phyloP scores from a whole-genome alignment of 2,888 invertebrate species.

The Teleogryllus oceanicus region DNA sequence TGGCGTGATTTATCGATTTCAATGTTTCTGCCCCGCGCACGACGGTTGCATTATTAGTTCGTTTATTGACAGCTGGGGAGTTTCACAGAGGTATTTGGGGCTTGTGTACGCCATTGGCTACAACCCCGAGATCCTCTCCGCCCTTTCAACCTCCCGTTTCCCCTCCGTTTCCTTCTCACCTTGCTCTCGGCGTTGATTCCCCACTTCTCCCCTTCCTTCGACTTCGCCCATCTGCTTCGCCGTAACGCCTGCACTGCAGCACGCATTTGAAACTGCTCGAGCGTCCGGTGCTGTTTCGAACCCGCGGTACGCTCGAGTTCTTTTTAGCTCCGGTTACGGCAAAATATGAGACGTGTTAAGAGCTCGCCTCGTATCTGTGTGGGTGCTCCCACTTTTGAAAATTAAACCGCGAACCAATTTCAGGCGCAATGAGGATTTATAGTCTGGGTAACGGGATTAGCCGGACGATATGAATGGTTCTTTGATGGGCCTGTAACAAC shows the following conservation, averaged over 20 bases:
- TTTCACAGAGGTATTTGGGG: neutral
- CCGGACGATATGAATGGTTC: neutral
- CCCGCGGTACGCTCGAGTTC: neutral
- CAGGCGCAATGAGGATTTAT: neutral
- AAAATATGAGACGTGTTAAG: neutral
- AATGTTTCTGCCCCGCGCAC: neutral
- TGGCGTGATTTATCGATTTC: neutral
- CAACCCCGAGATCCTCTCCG: neutral
- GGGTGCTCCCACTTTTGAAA: neutral
- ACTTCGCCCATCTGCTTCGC: neutral
- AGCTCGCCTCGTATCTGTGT: neutral
- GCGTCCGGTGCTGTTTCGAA: neutral
- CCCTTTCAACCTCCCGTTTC: neutral
- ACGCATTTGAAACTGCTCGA: neutral
- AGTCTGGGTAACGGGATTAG: neutral
- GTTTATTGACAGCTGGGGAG: constrained; percentile 7
- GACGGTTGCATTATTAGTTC: constrained; percentile 7
- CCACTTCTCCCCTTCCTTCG: neutral
- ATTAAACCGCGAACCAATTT: constrained; percentile 18
- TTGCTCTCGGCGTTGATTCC: neutral
- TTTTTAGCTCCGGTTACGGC: neutral
- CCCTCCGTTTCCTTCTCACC: neutral
- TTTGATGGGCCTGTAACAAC: constrained; percentile 1
- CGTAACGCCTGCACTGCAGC: neutral
- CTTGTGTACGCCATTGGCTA: neutral